Conservation (phyloP, 2,888 invertebrate genomes). For the Mactromeris polynyma region DNA sequence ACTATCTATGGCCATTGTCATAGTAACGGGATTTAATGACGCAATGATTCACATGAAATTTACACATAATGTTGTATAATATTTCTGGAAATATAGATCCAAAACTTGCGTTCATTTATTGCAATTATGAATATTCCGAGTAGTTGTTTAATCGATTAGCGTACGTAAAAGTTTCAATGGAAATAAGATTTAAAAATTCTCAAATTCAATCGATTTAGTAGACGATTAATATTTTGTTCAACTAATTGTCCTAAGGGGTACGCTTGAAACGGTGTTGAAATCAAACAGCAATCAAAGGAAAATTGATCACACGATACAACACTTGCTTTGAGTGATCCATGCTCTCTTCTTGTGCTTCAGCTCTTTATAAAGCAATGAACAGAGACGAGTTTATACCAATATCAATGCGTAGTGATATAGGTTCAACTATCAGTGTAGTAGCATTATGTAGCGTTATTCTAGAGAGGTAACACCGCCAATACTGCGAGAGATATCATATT, state of each 20-base stretch:
- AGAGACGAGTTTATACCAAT: background rate
- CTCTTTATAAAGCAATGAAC: background rate
- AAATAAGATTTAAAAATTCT: background rate
- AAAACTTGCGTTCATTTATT: background rate
- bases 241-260: too few relatives aligned
- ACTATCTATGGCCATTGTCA: background rate
- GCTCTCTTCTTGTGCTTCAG: background rate
- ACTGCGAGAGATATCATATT: background rate
- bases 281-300: background rate
- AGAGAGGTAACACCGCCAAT: background rate
- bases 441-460: background rate
- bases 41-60: background rate
- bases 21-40: background rate
- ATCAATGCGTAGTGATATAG: background rate
- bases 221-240: too few relatives aligned
- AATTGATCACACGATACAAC: background rate
- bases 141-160: background rate
- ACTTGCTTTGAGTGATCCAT: background rate
- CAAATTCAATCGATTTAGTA: background rate
- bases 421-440: too few relatives aligned
- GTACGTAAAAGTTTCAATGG: background rate
- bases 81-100: background rate
- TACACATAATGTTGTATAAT: background rate
- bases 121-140: background rate
- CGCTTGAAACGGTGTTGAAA: background rate